These are phyloP conservation scores for Stictonetta naevosa DNA, from an alignment of 2,113 vertebrate genomes.

Conservation along the genomic window DNA sequence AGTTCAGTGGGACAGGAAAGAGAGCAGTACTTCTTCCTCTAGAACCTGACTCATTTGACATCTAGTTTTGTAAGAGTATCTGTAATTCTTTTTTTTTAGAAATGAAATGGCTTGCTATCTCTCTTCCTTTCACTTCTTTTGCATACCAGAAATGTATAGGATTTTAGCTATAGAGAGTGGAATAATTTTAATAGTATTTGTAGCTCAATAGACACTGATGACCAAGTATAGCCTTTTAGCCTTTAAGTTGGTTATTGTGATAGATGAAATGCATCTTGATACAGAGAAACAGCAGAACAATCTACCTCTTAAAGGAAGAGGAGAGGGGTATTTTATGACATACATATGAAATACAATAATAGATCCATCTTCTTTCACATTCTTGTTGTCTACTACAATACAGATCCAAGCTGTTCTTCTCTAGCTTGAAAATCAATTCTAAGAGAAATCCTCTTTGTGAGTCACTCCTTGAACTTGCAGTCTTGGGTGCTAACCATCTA, in stretches of 20 bases:
- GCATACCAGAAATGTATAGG: background rate
- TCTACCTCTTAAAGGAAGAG: background rate
- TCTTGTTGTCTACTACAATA: background rate
- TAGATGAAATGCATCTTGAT: background rate
- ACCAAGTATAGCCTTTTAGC: background rate
- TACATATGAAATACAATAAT: accelerated
- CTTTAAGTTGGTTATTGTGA: background rate
- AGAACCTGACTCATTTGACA: background rate
- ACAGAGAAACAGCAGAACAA: background rate
- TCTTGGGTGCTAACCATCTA: background rate
- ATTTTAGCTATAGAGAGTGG: background rate
- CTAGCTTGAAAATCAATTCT: background rate
- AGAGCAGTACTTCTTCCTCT: background rate
- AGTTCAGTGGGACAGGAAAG: background rate
- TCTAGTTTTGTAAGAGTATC: background rate
- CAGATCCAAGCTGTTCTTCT: background rate
- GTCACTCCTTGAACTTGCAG: background rate
- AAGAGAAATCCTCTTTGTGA: background rate
- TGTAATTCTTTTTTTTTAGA: background rate
- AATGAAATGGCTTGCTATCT: background rate
- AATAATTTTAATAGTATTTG: background rate
- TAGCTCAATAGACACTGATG: background rate
- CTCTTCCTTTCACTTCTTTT: background rate
- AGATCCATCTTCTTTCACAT: background rate
- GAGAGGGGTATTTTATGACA: background rate